phyloP scores from a whole-genome alignment of 2,888 invertebrate species.

The Smittia sp. region DNA sequence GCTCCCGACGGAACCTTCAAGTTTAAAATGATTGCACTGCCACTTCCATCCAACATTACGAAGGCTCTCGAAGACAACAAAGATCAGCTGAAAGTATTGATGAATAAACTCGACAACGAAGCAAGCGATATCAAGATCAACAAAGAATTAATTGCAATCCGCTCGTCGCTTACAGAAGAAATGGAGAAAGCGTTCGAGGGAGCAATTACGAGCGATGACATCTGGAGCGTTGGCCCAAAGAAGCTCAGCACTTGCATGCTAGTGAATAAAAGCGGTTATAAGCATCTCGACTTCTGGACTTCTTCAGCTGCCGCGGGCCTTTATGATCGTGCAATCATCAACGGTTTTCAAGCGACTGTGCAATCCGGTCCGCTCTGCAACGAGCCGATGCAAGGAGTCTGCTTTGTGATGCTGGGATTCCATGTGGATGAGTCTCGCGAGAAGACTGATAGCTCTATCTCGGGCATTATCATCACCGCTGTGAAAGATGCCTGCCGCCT shows the following conservation, averaged over 20 bases:
- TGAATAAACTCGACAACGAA: slow-evolving; percentile 43
- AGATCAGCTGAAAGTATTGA: slow-evolving; percentile 63
- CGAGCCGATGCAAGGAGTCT: slow-evolving; percentile 94
- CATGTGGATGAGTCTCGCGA: slow-evolving; percentile 55
- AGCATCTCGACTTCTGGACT: slow-evolving; percentile 59
- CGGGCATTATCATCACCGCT: slow-evolving; percentile 88
- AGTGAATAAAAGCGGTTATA: slow-evolving; percentile 73
- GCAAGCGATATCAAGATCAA: not conserved
- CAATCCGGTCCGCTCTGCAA: slow-evolving; percentile 92
- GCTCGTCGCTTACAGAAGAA: slow-evolving; percentile 47
- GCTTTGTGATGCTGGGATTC: slow-evolving; percentile 87
- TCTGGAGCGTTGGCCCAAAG: slow-evolving; percentile 92
- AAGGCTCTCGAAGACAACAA: slow-evolving; percentile 68
- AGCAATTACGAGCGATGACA: slow-evolving; percentile 54
- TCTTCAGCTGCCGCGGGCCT: slow-evolving; percentile 50
- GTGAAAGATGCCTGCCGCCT: slow-evolving; percentile 83
- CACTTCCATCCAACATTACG: slow-evolving; percentile 71
- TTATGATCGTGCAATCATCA: slow-evolving; percentile 76
- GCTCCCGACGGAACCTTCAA: no score
- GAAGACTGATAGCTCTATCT: slow-evolving; percentile 43
- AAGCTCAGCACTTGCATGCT: slow-evolving; percentile 87
- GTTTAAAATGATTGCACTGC: slow-evolving; percentile 69
- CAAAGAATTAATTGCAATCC: slow-evolving; percentile 46
- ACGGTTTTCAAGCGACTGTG: slow-evolving; percentile 83
- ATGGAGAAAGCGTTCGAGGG: slow-evolving; percentile 49